A percentile compares a stretch with the other conserved stretches of the same genome.
Conservation (phyloP, 2,797 vertebrate genomes). For the Chrysocyon brachyurus region DNA sequence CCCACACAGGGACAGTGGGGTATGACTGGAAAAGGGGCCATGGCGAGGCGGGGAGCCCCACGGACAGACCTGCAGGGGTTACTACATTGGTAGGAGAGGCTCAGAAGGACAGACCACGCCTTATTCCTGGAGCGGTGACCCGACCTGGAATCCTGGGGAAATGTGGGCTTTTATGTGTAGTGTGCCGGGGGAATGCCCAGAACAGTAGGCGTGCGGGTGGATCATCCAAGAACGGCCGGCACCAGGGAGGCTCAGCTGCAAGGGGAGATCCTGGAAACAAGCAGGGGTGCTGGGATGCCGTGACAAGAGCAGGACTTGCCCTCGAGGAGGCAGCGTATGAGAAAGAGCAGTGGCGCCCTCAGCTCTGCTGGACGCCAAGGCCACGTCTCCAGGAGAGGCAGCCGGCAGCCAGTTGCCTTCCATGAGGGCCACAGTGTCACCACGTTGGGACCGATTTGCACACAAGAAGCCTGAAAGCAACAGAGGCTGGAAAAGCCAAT, state of each 20-base stretch:
- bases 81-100: not conserved
- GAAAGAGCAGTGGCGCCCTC: not conserved
- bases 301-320: accelerated
- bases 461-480: not conserved
- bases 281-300: no score
- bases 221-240: accelerated
- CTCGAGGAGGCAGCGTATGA: not conserved
- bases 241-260: not conserved
- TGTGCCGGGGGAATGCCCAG: no score
- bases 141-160: not conserved
- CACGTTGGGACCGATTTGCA: no score
- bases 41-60: accelerated
- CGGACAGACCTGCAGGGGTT: accelerated
- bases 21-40: not conserved
- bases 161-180: accelerated
- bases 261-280: no score
- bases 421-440: not conserved
- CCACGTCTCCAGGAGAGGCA: not conserved
- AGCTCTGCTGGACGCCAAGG: not conserved
- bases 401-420: no score
- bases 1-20: accelerated
- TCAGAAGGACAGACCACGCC: not conserved
- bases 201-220: accelerated
- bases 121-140: no score
- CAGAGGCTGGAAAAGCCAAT: not conserved